phyloP scores from a whole-genome alignment of 2,797 vertebrate genomes.

The Nothura maculosa region DNA sequence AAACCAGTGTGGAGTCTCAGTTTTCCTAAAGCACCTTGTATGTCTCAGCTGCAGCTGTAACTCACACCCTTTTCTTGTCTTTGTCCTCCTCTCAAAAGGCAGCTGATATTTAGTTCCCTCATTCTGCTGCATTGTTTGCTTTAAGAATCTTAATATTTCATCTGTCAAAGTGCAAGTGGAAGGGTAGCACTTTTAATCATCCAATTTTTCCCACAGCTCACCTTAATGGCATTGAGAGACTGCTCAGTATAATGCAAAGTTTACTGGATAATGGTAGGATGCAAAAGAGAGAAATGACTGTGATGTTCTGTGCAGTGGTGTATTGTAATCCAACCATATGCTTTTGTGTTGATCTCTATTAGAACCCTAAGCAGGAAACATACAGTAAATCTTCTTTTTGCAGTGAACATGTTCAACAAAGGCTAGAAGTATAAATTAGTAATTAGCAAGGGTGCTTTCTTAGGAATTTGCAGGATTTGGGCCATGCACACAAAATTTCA shows the following conservation, averaged over 20 bases:
- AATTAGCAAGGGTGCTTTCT: background rate
- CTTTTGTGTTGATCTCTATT: conserved; percentile 31
- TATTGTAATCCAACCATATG: background rate
- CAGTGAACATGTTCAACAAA: background rate
- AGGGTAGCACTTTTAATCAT: background rate
- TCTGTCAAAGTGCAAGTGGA: background rate
- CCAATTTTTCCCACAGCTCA: background rate
- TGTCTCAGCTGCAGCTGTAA: background rate
- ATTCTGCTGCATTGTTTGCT: background rate
- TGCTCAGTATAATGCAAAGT: background rate
- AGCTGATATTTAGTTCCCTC: background rate
- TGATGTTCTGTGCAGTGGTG: background rate
- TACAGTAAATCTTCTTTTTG: background rate
- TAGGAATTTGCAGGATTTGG: background rate
- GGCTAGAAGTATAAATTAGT: background rate
- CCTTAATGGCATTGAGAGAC: background rate
- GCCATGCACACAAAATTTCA: background rate
- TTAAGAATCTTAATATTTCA: background rate
- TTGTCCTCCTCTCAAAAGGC: background rate
- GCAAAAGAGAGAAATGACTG: background rate
- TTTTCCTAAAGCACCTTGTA: background rate
- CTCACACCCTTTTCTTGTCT: background rate
- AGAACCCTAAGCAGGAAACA: background rate
- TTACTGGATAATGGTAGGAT: background rate
- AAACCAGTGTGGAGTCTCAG: background rate